Evolutionary conservation across 2,888 invertebrate genomes (phyloP), one percentile per base, ranked within the genome.

Genomic region (Drosophila prostipennis): DNA sequence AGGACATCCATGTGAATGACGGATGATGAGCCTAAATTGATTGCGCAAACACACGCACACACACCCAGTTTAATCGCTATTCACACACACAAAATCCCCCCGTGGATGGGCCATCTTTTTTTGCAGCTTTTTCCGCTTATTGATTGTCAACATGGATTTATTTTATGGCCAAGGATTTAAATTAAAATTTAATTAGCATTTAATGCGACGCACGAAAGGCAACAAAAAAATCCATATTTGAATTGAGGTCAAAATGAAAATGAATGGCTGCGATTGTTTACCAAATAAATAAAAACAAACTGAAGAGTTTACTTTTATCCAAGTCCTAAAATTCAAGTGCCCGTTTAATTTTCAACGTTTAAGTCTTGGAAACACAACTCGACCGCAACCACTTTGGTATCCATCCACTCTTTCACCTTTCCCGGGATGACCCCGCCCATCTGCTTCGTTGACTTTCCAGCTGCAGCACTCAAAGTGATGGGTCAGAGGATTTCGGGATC

Each of bases 11-110:
- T 72, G 56, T 73, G 71, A 43, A 73, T 71, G 61, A 40, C 63
- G 55, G 71, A 71, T 61, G 73, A 71, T 60, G 64, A 65, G 32
- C 65, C 65, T 54, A 74, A 74, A 72, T 65, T 70, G 72, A 72
- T 70, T 74, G 58, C 53, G 39, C 53, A 53, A 19, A 26, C 10
- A n/a, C 8, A 26, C 26, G 13, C 13, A 56, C 39, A 36, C 45
- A 8, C 26, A n/a, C 53, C n/a, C 23, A 13, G 37, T 8, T 11
- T 13, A 37, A 26, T 32, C 59, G 54, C 32, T 55, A n/a, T 48
- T 19, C 36, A 19, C 37, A 49, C 19, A 60, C 49, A 42, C 19
- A 60, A n/a, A 14, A 14, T 10, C n/a, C 19, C 36, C 23, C 6
- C 10, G 29, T 39, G 64, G 29, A 51, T 43, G 51, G 10, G 23